These are phyloP conservation scores for Miniopterus natalensis DNA, from an alignment of 2,113 vertebrate genomes.

Conservation along the genomic window DNA sequence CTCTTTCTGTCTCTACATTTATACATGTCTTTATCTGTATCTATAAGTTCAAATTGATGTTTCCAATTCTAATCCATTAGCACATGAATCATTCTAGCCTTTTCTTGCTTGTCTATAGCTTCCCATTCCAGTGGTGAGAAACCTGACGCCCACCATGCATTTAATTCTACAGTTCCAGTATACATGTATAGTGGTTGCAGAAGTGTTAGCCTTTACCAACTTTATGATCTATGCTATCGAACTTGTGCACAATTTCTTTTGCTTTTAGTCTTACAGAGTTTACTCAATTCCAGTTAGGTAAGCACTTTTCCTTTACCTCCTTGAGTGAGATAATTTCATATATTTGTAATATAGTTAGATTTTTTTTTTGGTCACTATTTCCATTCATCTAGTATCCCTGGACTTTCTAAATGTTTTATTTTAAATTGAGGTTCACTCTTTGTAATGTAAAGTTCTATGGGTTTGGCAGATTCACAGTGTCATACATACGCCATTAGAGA, in stretches of 20 bases:
- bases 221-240: background rate
- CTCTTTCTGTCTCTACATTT: background rate
- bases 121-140: background rate
- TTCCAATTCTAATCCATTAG: background rate
- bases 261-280: background rate
- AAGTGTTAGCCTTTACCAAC: background rate
- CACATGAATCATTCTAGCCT: background rate
- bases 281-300: background rate
- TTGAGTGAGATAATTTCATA: background rate
- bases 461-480: background rate
- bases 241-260: background rate
- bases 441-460: background rate
- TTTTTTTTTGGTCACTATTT: constrained; percentile 29
- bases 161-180: background rate
- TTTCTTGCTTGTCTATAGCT: background rate
- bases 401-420: background rate
- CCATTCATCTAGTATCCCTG: background rate
- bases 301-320: background rate
- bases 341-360: background rate
- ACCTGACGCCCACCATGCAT: background rate
- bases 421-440: background rate
- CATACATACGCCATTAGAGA: background rate
- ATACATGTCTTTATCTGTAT: background rate
- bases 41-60: background rate
- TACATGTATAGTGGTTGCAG: background rate